Base-by-base conservation (phyloP, 2,797 vertebrate genomes). In the Pygocentrus nattereri region DNA sequence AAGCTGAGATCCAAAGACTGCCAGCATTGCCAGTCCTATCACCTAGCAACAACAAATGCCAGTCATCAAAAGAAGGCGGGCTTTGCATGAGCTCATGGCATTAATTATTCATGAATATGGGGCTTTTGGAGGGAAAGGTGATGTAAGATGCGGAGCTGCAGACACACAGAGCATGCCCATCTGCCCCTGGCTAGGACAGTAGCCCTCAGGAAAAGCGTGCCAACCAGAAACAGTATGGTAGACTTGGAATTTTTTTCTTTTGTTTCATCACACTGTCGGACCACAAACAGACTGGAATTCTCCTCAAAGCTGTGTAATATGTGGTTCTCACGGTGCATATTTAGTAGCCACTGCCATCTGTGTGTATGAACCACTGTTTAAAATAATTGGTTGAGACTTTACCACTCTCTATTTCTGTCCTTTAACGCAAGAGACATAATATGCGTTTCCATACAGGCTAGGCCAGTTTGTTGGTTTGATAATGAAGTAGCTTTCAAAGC, bases 71-170 rank as follows among this genome's bases (percentile, higher is more conserved):
- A 61, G 30, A 78, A 75, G 80, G 82, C 38, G 34, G 78, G 49
- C 27, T 47, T 59, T 85, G 31, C 10, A 49, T 82, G 68, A 84
- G 59, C 64, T 89, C 80, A 75, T 62, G 0, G 0, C 4, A 62
- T 87, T 78, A 85, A 85, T 85, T 79, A 87, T 88, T 89, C 77
- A 89, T 80, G 70, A 83, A 44, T 56, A n/a, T 27, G 15, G 25
- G 79, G 62, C 44, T 12, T 62, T 80, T 74, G 31, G 72, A 79
- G 41, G 56, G 41, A 59, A 58, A 34, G 52, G 64, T 81, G 83
- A 82, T 4, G 49, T 73, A 69, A 82, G 68, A 5, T 31, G 16
- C 21, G 19, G 71, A 69, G 31, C 68, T 56, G 77, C 54, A 75
- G 71, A 49, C 61, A 56, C 52, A 65, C 81, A 34, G 65, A 69